Percentiles rank a stretch among this genome's conserved stretches.
These are phyloP conservation scores for Orthonychiurus folsomi DNA, from an alignment of 2,888 invertebrate genomes.

Conservation along the genomic window DNA sequence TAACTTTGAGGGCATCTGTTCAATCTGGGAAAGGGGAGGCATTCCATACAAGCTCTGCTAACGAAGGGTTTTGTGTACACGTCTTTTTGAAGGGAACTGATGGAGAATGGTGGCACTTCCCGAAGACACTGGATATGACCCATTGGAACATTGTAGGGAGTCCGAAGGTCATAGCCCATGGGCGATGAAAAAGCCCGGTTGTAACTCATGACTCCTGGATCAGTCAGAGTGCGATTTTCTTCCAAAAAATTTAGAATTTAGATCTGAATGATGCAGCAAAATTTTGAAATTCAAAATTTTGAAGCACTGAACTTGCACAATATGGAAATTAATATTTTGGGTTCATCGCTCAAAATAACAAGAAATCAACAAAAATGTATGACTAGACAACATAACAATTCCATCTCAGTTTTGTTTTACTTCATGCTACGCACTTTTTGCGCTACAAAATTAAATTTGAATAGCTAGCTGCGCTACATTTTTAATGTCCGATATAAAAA, in stretches of 20 bases:
- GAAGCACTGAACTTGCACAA: too few relatives aligned
- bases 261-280: too few relatives aligned
- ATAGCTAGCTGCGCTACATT: too few relatives aligned
- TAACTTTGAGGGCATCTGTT: background rate
- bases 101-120: conserved; percentile 32
- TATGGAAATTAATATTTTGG: too few relatives aligned
- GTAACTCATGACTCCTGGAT: background rate
- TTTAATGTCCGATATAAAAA: too few relatives aligned
- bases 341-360: too few relatives aligned
- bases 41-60: background rate
- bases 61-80: conserved; percentile 22
- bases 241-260: background rate
- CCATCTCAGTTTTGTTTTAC: too few relatives aligned
- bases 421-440: too few relatives aligned
- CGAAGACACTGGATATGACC: conserved; percentile 30
- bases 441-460: too few relatives aligned
- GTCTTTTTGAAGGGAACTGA: conserved; percentile 18
- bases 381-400: too few relatives aligned
- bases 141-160: conserved; percentile 34
- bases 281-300: background rate
- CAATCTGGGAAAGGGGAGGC: background rate
- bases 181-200: conserved; percentile 32
- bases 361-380: too few relatives aligned
- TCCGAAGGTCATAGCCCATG: conserved; percentile 29
- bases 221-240: background rate